Percentiles rank a stretch among this genome's conserved stretches.
phyloP scores from a whole-genome alignment of 2,797 vertebrate species.

The Pitangus sulphuratus region DNA sequence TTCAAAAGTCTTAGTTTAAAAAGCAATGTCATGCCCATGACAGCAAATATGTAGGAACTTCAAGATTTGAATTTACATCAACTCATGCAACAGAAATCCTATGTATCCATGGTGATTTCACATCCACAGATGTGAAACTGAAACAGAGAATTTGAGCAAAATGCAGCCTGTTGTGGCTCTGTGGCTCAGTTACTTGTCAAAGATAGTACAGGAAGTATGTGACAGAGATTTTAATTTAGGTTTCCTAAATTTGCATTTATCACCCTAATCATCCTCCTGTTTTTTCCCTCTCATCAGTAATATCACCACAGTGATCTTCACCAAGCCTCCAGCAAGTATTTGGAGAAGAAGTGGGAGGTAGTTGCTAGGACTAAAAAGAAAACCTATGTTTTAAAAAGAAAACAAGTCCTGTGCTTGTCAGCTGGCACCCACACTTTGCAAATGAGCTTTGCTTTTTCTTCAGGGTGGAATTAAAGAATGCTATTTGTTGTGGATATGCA shows the following conservation, averaged over 20 bases:
- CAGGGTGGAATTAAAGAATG: background rate
- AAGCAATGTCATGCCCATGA: background rate
- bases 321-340: background rate
- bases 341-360: constrained; percentile 13
- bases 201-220: background rate
- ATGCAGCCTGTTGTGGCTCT: background rate
- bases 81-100: background rate
- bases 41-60: background rate
- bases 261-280: background rate
- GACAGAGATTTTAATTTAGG: background rate
- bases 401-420: background rate
- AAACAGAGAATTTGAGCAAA: background rate
- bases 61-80: background rate
- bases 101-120: background rate
- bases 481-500: background rate
- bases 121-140: background rate
- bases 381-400: background rate
- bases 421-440: background rate
- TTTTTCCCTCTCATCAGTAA: background rate
- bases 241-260: background rate
- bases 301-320: background rate
- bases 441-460: background rate
- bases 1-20: background rate
- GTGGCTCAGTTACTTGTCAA: background rate
- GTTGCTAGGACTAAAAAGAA: background rate